A percentile compares a stretch with the other conserved stretches of the same genome.
These are phyloP conservation scores for Copidosoma aretas DNA, from an alignment of 2,888 invertebrate genomes.

Conservation along the genomic window DNA sequence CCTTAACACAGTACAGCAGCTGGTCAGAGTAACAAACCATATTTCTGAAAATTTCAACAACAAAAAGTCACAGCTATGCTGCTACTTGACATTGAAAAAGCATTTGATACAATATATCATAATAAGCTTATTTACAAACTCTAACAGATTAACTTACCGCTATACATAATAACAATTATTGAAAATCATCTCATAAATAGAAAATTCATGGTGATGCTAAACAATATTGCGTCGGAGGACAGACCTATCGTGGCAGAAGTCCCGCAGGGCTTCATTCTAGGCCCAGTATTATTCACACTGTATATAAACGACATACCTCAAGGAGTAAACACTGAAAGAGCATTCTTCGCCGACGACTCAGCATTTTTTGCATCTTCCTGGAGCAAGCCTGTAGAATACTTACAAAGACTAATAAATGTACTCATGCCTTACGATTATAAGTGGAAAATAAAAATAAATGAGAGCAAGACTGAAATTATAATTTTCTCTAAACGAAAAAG, in stretches of 20 bases:
- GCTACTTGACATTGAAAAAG: constrained; percentile 19
- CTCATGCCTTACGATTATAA: not conserved
- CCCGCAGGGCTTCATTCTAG: constrained; percentile 22
- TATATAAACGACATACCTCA: constrained; percentile 42
- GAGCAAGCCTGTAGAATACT: not conserved
- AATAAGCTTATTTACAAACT: constrained; percentile 29
- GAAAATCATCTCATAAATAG: constrained; percentile 43
- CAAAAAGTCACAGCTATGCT: constrained; percentile 22
- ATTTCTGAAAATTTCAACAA: constrained; percentile 7
- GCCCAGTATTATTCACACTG: constrained; percentile 36
- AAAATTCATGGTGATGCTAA: constrained; percentile 43
- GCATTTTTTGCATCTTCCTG: constrained; percentile 38
- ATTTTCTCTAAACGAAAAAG: constrained; percentile 5
- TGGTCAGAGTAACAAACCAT: not conserved
- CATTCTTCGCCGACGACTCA: constrained; percentile 44
- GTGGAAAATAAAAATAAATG: constrained; percentile 23
- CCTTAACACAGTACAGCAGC: constrained; percentile 14
- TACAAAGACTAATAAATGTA: not conserved
- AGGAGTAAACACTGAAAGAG: constrained; percentile 29
- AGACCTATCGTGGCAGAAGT: constrained; percentile 43
- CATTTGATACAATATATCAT: constrained; percentile 22
- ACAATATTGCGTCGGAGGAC: constrained; percentile 8
- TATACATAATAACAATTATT: constrained; percentile 43
- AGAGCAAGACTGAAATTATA: constrained; percentile 11
- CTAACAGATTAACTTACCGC: constrained; percentile 38